Evolutionary conservation across 2,797 vertebrate species (phyloP), one percentile per base, ranked within the genome.

Genomic region (Pempheris klunzingeri): DNA sequence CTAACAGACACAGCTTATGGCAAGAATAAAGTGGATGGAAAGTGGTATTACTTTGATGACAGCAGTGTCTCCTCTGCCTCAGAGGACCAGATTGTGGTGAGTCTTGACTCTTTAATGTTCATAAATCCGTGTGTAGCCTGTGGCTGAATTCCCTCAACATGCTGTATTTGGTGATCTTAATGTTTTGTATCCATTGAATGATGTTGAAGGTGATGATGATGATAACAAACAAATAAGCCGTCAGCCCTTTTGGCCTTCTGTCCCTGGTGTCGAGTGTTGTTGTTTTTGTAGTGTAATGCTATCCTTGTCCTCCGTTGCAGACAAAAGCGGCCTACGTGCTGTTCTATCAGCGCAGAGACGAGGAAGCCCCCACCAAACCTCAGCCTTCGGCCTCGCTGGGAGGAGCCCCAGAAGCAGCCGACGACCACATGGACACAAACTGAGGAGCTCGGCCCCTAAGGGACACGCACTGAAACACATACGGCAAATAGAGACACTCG

Each of bases 61-160:
- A 98, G 96, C 92, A 99, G 95, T 0, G 98, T 99, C 39, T 98
- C 97, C 0, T 87, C 96, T 77, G 97, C 97, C 77, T 94, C 97
- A 46, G 97, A 98, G 90, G 97, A 99, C 91, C 97, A 99, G 94
- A 99, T 99, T 90, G 97, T 99, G 96, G 98, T 99, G 89, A 96
- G 97, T 74, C 66, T 54, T 32, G 6, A 59, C 34, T 65, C 17
- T 44, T 26, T 12, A 39, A 8, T 44, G 14, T 30, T 43, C 17
- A 32, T 15, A 15, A 12, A 28, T 58, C 2, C n/a, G n/a, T 52
- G 15, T 54, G 0, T 41, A 1, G 68, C 2, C 12, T 70, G 20
- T 49, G 14, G 17, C 43, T 49, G 2, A 47, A 22, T 7, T 20
- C 20, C 17, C 38, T 63, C 9, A 24, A 57, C 22, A 22, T 39